phyloP scores from a whole-genome alignment of 2,888 invertebrate species.

The Tipula helvola region DNA sequence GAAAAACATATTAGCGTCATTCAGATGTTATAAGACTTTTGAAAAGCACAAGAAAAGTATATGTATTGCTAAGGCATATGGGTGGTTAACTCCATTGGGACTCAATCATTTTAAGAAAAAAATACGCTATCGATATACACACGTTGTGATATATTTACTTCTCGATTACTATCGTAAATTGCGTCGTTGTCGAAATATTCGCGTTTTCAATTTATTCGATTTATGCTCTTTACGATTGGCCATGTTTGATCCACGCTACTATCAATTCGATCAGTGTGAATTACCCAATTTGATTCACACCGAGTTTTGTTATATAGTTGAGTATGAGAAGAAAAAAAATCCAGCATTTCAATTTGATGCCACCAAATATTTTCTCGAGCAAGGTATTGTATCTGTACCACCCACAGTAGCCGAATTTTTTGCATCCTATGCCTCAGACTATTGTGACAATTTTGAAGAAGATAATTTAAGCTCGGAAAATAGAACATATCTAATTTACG shows the following conservation, averaged over 20 bases:
- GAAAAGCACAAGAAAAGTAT: neutral
- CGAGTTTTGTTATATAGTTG: neutral
- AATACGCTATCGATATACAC: neutral
- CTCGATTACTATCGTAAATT: neutral
- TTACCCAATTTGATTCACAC: neutral
- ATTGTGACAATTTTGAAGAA: too few species aligned
- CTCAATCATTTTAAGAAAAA: neutral
- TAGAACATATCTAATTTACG: neutral
- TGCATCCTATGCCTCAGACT: too few species aligned
- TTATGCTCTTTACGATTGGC: neutral
- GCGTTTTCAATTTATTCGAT: neutral
- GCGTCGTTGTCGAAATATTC: neutral
- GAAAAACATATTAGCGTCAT: neutral
- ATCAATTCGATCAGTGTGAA: neutral
- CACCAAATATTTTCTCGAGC: neutral
- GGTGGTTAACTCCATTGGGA: neutral
- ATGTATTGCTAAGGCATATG: neutral
- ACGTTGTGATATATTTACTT: neutral
- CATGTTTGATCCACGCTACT: neutral
- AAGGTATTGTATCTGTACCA: neutral
- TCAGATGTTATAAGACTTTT: neutral
- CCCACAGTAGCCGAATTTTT: too few species aligned
- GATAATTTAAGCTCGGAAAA: too few species aligned
- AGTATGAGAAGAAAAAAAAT: neutral
- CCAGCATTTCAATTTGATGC: neutral